A percentile compares a stretch with the other conserved stretches of the same genome.
Conservation (phyloP, 2,888 invertebrate genomes). For the Mythimna vitellina region DNA sequence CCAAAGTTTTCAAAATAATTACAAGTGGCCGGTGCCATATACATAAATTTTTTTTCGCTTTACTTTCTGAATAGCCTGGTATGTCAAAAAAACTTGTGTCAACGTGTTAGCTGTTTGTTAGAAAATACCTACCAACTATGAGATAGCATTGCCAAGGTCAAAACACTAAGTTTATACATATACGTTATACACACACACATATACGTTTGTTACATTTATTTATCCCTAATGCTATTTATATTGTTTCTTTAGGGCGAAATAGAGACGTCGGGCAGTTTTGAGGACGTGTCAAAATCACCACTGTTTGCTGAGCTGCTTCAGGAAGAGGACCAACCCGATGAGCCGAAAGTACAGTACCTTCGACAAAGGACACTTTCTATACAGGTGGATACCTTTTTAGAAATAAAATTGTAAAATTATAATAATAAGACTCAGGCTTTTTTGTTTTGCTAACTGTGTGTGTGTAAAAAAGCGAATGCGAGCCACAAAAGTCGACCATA, state of each 20-base stretch:
- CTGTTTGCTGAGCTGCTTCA: constrained; percentile 86
- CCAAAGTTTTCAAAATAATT: no score
- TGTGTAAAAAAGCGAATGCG: no score
- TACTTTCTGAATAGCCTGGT: no score
- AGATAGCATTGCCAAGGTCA: background rate
- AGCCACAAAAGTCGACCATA: background rate
- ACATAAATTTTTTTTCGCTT: no score
- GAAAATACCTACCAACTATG: constrained; percentile 16
- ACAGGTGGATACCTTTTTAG: constrained; percentile 70
- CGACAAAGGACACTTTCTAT: constrained; percentile 83
- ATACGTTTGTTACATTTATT: background rate
- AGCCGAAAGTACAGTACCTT: constrained; percentile 62
- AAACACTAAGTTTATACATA: background rate
- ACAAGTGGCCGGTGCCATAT: no score
- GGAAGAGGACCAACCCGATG: constrained; percentile 80
- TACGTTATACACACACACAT: no score
- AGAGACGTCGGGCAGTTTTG: constrained; percentile 90
- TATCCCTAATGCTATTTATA: background rate
- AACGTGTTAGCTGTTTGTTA: background rate
- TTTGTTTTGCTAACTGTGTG: constrained; percentile 10
- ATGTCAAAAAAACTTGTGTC: background rate
- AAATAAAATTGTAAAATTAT: background rate
- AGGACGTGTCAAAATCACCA: constrained; percentile 89
- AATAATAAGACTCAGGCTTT: background rate
- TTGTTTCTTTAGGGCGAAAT: constrained; percentile 89